These are phyloP conservation scores for Chitala chitala DNA, from an alignment of 2,113 vertebrate species.

Conservation along the genomic window DNA sequence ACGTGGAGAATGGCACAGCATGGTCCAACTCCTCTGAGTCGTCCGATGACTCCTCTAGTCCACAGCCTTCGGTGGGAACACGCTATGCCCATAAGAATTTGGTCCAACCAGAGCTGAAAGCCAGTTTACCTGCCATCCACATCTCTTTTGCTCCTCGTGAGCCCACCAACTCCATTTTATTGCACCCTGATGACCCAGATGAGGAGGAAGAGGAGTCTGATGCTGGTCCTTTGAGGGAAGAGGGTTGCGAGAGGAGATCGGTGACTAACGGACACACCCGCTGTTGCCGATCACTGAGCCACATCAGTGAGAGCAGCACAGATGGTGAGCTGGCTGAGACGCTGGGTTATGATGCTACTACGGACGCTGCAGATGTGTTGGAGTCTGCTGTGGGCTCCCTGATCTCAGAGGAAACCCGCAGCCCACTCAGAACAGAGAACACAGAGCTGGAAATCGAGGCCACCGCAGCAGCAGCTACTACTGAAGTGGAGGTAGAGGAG, in stretches of 20 bases:
- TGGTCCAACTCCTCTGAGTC: constrained; percentile 95
- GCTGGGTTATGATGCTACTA: constrained; percentile 36
- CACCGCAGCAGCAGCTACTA: neutral
- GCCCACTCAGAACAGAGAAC: too few species aligned
- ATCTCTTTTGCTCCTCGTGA: constrained; percentile 75
- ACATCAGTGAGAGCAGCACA: constrained; percentile 85
- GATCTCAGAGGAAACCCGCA: too few species aligned
- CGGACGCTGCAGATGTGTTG: constrained; percentile 42
- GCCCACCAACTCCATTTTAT: constrained; percentile 28
- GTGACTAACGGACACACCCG: constrained; percentile 62
- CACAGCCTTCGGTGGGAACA: constrained; percentile 69
- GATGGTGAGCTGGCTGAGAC: constrained; percentile 58
- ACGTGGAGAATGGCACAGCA: constrained; percentile 81
- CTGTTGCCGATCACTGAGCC: constrained; percentile 82
- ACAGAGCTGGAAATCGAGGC: neutral
- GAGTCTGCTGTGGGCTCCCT: neutral
- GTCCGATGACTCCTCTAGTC: constrained; percentile 88
- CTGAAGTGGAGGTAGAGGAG: neutral
- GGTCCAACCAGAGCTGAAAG: constrained; percentile 72
- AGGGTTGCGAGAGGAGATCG: constrained; percentile 26
- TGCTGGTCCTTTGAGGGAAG: constrained; percentile 32
- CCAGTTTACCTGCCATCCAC: constrained; percentile 62
- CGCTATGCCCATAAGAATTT: constrained; percentile 66
- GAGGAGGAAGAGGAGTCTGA: constrained; percentile 52
- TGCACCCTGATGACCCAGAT: constrained; percentile 40